Evolutionary conservation across 2,113 vertebrate species (phyloP).

Genomic region (Protobothrops mucrosquamatus): DNA sequence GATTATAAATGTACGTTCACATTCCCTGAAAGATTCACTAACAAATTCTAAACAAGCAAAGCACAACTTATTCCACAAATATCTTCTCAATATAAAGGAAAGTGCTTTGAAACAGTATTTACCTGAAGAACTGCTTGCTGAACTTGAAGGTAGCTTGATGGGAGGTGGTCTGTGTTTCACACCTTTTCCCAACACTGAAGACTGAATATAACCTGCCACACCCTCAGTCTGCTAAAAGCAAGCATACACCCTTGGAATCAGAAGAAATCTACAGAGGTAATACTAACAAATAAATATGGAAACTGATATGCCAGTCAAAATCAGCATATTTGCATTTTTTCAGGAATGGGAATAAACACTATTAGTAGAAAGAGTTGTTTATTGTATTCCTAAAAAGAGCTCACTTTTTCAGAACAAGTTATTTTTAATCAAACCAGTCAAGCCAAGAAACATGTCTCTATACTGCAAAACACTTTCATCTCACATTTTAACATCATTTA

Average conservation of each 20-base stretch:
- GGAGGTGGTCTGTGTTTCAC: constrained; percentile 94
- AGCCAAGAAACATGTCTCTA: neutral
- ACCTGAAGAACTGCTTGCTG: constrained; percentile 92
- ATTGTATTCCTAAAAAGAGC: neutral
- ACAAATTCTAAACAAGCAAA: neutral
- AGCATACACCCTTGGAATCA: neutral
- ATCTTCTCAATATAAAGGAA: neutral
- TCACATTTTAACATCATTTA: neutral
- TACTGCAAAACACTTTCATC: neutral
- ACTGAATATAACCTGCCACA: constrained; percentile 84
- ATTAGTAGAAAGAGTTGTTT: neutral
- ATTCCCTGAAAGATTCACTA: neutral
- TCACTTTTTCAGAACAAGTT: neutral
- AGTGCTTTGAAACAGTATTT: constrained; percentile 48
- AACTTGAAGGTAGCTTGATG: constrained; percentile 91
- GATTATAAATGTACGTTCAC: neutral
- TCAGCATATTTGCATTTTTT: neutral
- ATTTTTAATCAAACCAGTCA: neutral
- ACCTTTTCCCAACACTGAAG: constrained; percentile 90
- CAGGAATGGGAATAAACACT: neutral
- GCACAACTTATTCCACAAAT: neutral
- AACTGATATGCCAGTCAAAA: neutral
- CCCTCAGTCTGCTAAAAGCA: constrained; percentile 77
- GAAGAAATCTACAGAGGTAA: neutral
- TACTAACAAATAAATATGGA: neutral